A percentile compares a stretch with the other conserved stretches of the same genome.
Evolutionary conservation across 1,140 invertebrate genomes (phyloP).

Genomic region (Matsumurasca onukii): DNA sequence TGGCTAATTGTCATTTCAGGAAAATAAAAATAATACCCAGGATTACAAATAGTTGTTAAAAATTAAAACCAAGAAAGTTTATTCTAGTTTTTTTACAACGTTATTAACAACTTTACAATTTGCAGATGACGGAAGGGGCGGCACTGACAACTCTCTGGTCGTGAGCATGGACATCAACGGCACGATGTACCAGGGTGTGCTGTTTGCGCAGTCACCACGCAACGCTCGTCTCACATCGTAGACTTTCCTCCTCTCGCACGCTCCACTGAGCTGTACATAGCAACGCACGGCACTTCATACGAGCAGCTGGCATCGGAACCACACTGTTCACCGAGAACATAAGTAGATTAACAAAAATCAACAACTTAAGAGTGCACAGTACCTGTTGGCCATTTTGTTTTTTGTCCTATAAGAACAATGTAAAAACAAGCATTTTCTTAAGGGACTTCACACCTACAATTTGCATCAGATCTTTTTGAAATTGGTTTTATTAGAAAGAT

Average conservation of each 20-base stretch:
- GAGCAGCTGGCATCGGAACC: too few relatives aligned
- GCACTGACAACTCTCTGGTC: slow-evolving; percentile 81
- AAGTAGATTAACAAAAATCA: background rate
- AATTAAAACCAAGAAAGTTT: too few relatives aligned
- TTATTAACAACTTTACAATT: slow-evolving; percentile 25
- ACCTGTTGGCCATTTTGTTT: background rate
- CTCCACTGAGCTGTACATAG: background rate
- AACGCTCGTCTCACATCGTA: slow-evolving; percentile 14
- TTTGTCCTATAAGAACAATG: background rate
- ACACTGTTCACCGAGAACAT: background rate
- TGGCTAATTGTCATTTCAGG: too few relatives aligned
- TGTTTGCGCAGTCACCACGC: slow-evolving; percentile 66
- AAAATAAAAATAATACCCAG: too few relatives aligned
- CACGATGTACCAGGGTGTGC: slow-evolving; percentile 82
- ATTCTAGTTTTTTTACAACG: background rate
- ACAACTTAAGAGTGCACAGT: background rate
- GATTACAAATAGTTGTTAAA: too few relatives aligned
- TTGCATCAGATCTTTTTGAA: too few relatives aligned
- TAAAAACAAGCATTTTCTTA: background rate
- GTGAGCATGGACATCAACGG: slow-evolving; percentile 98
- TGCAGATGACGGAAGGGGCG: slow-evolving; percentile 60
- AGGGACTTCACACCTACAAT: too few relatives aligned
- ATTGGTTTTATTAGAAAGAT: too few relatives aligned
- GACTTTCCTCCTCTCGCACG: background rate
- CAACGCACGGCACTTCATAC: background rate